Evolutionary conservation across 2,888 invertebrate species (phyloP), one percentile per base, ranked within the genome.

Genomic region (Stenurella melanura): DNA sequence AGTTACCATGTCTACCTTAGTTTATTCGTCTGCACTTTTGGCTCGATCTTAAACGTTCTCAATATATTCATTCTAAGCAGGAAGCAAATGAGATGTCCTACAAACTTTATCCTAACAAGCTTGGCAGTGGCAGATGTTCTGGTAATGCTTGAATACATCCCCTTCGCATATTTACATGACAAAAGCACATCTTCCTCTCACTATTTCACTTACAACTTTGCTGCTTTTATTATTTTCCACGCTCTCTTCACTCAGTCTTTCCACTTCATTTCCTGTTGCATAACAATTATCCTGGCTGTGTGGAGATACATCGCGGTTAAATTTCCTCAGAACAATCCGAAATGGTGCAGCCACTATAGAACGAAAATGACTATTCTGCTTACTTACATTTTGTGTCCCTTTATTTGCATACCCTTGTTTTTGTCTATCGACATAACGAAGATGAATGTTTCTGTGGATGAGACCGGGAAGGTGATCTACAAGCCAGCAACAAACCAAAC

Each of bases 71-170:
- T 98, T n/a, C 92, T 98, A 71, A 95, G 97, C n/a, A 93, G 96
- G 12, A 93, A 95, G 30, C 96, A 97, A 89, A 97, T 98, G 97
- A 91, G 93, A 81, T 96, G 96, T 69, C 95, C 98, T 5, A 97
- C 97, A 34, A 98, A 98, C 90, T 94, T 95, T 70, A 97, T 98
- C 75, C 92, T 98, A 66, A 97, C 96, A 0, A 96, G 95, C 4
- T 91, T 96, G 34, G 98, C 98, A 0, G 94, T 97, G 11, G 97
- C 97, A 19, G 98, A 98, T 88, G 92, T 98, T 42, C 92, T 97
- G n/a, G 97, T 98, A 19, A 98, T 98, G 94, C 91, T 98, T 85
- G 97, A 97, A 85, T 98, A 98, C 89, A 95, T 98, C 82, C 97
- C 97, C 0, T 97, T 95, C 88, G 94, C 94, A 87, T 95, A 95